These are phyloP conservation scores for Adelognathus sp. DNA, from an alignment of 2,888 invertebrate species.

Conservation along the genomic window DNA sequence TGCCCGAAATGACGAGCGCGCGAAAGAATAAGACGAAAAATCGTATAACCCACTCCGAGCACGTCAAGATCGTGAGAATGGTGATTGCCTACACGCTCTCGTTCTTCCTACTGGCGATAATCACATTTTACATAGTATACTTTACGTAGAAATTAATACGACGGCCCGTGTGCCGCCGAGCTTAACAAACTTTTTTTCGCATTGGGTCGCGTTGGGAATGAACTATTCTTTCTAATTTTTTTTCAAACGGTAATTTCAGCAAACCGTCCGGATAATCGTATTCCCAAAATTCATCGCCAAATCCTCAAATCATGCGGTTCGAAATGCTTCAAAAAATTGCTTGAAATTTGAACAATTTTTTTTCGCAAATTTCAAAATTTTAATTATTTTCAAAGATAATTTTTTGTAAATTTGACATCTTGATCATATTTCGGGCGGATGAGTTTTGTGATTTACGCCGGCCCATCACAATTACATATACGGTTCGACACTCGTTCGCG, in stretches of 20 bases:
- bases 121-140: constrained; percentile 84
- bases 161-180: background rate
- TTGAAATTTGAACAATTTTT: background rate
- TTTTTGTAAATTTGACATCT: background rate
- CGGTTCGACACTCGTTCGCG: background rate
- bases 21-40: constrained; percentile 67
- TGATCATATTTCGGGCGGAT: background rate
- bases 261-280: background rate
- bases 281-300: background rate
- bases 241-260: background rate
- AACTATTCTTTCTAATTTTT: background rate
- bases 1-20: constrained; percentile 80
- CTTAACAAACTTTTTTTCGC: background rate
- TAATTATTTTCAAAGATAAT: background rate
- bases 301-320: background rate
- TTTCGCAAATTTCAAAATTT: background rate
- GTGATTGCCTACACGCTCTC: constrained; percentile 84
- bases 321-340: no score
- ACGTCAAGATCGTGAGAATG: constrained; percentile 82
- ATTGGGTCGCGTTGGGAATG: background rate
- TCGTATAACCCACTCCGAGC: constrained; percentile 76
- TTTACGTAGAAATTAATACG: constrained; percentile 79
- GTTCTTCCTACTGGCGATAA: constrained; percentile 82
- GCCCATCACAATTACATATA: background rate
- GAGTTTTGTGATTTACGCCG: background rate